Evolutionary conservation across 2,113 vertebrate genomes (phyloP).

Genomic region (Nipponia nippon): DNA sequence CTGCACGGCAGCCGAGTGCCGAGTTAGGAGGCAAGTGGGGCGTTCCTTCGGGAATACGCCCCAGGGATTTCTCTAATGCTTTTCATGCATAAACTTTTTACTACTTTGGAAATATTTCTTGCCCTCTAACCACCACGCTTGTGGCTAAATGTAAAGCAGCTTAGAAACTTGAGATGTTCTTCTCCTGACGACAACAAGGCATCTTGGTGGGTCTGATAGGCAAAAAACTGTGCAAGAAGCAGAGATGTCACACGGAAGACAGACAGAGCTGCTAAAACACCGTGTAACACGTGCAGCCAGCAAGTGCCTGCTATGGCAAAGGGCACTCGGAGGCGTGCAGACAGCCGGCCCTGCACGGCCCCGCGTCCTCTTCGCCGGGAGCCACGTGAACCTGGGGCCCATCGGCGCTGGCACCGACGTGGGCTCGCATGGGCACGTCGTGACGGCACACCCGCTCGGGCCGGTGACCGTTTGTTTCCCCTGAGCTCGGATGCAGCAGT

Average conservation of each 20-base stretch:
- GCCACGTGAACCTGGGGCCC: background rate
- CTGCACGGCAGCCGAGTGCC: rapidly evolving
- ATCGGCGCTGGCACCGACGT: background rate
- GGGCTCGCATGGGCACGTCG: rapidly evolving
- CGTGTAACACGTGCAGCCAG: no score
- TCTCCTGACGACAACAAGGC: background rate
- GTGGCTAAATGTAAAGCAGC: background rate
- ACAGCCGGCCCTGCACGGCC: background rate
- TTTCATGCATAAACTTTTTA: background rate
- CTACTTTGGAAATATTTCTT: background rate
- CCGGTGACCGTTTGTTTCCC: background rate
- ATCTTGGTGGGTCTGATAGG: background rate
- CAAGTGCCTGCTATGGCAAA: background rate
- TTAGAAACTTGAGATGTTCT: background rate
- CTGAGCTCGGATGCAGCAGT: background rate
- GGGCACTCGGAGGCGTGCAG: background rate
- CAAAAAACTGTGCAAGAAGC: background rate
- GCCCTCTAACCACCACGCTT: background rate
- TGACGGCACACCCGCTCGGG: no score
- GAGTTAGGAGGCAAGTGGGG: background rate
- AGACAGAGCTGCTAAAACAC: background rate
- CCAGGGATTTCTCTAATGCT: background rate
- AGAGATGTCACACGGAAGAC: background rate
- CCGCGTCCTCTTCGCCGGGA: background rate
- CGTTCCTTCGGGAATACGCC: background rate